Percentiles rank a stretch among this genome's conserved stretches.
phyloP scores from a whole-genome alignment of 2,113 vertebrate genomes.

The Mesembrinibis cayennensis region DNA sequence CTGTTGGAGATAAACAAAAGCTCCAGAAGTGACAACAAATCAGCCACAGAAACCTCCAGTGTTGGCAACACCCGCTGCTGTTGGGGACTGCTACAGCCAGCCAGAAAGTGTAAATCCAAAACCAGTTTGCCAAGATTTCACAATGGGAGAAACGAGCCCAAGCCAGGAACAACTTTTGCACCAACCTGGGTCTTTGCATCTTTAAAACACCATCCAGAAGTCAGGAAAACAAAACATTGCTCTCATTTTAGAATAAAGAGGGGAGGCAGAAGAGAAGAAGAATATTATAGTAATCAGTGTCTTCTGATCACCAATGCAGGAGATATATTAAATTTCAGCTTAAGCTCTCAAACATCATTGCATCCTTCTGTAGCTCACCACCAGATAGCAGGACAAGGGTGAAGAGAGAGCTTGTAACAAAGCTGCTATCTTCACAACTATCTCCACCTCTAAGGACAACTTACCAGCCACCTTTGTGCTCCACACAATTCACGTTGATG shows the following conservation, averaged over 20 bases:
- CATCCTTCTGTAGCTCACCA: not conserved
- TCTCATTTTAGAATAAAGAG: not conserved
- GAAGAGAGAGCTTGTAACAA: not conserved
- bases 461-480: not conserved
- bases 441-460: not conserved
- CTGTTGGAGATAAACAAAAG: not conserved
- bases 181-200: not conserved
- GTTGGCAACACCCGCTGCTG: not conserved
- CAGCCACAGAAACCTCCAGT: not conserved
- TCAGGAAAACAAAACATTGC: not conserved
- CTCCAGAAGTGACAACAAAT: not conserved
- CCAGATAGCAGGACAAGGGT: not conserved
- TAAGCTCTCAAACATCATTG: not conserved
- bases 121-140: slow-evolving; percentile 54
- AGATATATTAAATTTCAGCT: not conserved
- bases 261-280: not conserved
- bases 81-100: not conserved
- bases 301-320: not conserved
- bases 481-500: too few relatives aligned
- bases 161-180: not conserved
- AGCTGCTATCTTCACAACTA: not conserved
- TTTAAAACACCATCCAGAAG: not conserved
- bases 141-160: not conserved
- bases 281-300: not conserved
- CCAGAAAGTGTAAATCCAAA: not conserved